Evolutionary conservation across 2,113 vertebrate species (phyloP).

Genomic region (Anolis sagrei): DNA sequence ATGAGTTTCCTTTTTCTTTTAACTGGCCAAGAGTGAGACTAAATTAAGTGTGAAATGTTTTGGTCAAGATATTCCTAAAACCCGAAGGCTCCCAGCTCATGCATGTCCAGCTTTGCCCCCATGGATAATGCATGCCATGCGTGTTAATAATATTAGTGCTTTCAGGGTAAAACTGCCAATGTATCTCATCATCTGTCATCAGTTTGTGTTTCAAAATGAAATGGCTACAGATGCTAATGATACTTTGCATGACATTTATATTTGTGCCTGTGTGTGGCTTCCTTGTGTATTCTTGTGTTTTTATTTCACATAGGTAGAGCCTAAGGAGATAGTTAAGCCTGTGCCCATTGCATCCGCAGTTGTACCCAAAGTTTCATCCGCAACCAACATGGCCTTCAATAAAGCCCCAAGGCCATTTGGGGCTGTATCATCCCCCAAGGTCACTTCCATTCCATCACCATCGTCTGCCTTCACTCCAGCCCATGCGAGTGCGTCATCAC

Average conservation of each 20-base stretch:
- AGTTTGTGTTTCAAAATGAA: slow-evolving; percentile 5
- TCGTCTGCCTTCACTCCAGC: slow-evolving; percentile 92
- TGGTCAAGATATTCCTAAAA: slow-evolving; percentile 4
- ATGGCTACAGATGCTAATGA: background rate
- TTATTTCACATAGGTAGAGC: slow-evolving; percentile 82
- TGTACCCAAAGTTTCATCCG: slow-evolving; percentile 78
- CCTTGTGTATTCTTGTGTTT: slow-evolving; percentile 75
- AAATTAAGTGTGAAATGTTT: slow-evolving; percentile 40
- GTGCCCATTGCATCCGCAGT: slow-evolving; percentile 86
- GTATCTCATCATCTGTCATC: background rate
- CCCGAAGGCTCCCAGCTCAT: slow-evolving; percentile 20
- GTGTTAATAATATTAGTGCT: slow-evolving; percentile 7
- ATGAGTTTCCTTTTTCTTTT: background rate
- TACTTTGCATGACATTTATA: slow-evolving; percentile 78
- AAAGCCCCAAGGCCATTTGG: slow-evolving; percentile 89
- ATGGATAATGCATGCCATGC: slow-evolving; percentile 50
- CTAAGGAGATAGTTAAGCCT: slow-evolving; percentile 90
- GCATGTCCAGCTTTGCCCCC: slow-evolving; percentile 46
- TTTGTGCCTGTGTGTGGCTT: slow-evolving; percentile 80
- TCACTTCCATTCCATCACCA: slow-evolving; percentile 91
- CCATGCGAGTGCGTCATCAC: slow-evolving; percentile 73
- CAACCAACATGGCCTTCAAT: slow-evolving; percentile 85
- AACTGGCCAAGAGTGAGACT: background rate
- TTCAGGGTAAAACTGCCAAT: slow-evolving; percentile 34
- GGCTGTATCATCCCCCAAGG: slow-evolving; percentile 80